Conservation (phyloP, 2,888 invertebrate species). For the Zaprionus bogoriensis region DNA sequence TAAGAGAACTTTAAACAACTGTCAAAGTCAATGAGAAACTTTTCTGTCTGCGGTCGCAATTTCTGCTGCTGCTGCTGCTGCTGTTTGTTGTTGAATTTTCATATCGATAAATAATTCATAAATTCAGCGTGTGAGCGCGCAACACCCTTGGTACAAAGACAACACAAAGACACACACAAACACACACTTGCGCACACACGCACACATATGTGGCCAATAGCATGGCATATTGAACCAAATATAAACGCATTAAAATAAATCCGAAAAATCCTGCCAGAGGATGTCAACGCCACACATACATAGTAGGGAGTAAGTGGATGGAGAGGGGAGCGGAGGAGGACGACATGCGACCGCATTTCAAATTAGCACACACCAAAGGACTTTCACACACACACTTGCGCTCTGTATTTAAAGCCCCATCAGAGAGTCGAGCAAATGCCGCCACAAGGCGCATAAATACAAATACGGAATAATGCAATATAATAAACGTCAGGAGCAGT, state of each 20-base stretch:
- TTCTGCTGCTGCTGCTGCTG: constrained; percentile 14
- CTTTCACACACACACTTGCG: constrained; percentile 22
- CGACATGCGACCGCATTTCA: constrained; percentile 68
- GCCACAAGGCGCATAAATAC: constrained; percentile 64
- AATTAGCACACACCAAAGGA: constrained; percentile 62
- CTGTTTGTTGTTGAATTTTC: constrained; percentile 31
- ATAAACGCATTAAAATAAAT: constrained; percentile 72
- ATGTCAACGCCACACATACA: constrained; percentile 13
- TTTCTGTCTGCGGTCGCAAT: constrained; percentile 30
- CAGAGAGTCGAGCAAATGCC: constrained; percentile 31
- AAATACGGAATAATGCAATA: constrained; percentile 66
- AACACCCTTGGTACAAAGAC: background rate
- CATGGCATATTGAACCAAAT: constrained; percentile 59
- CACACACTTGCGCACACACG: background rate
- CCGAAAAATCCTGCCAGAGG: constrained; percentile 48
- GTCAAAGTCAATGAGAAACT: constrained; percentile 50
- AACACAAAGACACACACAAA: constrained; percentile 5
- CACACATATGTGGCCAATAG: constrained; percentile 37
- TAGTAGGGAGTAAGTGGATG: constrained; percentile 17
- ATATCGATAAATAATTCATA: constrained; percentile 73
- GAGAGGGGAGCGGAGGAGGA: background rate
- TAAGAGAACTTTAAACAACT: constrained; percentile 49
- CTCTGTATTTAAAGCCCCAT: constrained; percentile 39
- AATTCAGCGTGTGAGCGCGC: constrained; percentile 26
- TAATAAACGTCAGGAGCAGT: constrained; percentile 73